Conservation (phyloP, 2,888 invertebrate species). For the Ochropleura plecta region DNA sequence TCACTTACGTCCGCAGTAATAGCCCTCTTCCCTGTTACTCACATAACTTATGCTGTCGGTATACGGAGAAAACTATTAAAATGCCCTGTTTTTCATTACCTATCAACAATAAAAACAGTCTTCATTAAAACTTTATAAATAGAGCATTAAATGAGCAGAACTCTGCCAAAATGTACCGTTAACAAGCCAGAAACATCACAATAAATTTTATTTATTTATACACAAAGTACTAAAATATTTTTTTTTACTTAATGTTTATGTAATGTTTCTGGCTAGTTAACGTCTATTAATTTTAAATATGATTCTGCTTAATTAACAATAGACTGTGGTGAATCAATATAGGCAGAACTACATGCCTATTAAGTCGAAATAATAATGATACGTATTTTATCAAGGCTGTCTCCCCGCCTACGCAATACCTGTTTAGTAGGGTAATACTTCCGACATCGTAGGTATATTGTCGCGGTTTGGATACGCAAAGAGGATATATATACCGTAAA, state of each 20-base stretch:
- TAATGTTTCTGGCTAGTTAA: neutral
- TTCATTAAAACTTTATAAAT: neutral
- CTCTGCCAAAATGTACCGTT: neutral
- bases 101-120: conserved; percentile 4
- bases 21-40: conserved; percentile 47
- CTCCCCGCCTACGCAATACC: conserved; percentile 48
- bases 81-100: conserved; percentile 25
- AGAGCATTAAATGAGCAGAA: neutral
- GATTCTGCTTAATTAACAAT: neutral
- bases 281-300: neutral
- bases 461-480: conserved; percentile 53
- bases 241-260: too few species aligned
- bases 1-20: conserved; percentile 59
- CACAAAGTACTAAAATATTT: too few species aligned
- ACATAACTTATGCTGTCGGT: conserved; percentile 47
- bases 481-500: conserved; percentile 57
- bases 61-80: conserved; percentile 51
- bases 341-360: neutral
- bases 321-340: neutral
- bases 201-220: too few species aligned
- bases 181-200: too few species aligned
- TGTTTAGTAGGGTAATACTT: conserved; percentile 54
- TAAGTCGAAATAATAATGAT: conserved; percentile 9
- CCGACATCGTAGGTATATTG: conserved; percentile 38
- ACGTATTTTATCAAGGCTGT: conserved; percentile 5